These are phyloP conservation scores for Heliconius ethilla DNA, from an alignment of 2,888 invertebrate species.

Conservation along the genomic window DNA sequence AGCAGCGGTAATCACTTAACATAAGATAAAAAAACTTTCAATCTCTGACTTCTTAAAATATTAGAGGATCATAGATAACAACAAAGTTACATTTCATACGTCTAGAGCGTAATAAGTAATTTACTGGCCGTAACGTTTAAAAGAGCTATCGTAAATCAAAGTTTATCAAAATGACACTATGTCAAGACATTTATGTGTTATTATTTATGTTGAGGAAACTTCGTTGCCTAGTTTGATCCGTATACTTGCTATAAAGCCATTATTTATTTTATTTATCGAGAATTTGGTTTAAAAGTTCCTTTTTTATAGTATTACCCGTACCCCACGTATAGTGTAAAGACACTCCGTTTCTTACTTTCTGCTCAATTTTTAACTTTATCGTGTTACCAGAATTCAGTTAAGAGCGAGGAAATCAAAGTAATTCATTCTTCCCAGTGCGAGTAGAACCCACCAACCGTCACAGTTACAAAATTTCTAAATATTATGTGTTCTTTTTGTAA, in stretches of 20 bases:
- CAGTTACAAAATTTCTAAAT: neutral
- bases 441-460: neutral
- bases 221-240: constrained; percentile 15
- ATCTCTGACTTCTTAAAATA: too few relatives aligned
- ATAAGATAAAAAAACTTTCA: too few relatives aligned
- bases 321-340: too few relatives aligned
- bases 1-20: too few relatives aligned
- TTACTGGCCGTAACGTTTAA: constrained; percentile 45
- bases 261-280: neutral
- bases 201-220: constrained; percentile 35
- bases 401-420: neutral
- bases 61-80: neutral
- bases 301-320: neutral
- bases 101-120: constrained; percentile 40
- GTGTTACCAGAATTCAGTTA: too few relatives aligned
- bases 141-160: constrained; percentile 48
- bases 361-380: too few relatives aligned
- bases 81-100: constrained; percentile 23
- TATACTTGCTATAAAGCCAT: neutral
- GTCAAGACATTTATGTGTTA: constrained; percentile 41
- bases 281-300: too few relatives aligned
- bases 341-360: too few relatives aligned
- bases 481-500: neutral
- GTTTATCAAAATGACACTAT: constrained; percentile 42
- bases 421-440: neutral